Conservation (phyloP, 2,888 invertebrate species). For the Kuschelorhynchus macadamiae region DNA sequence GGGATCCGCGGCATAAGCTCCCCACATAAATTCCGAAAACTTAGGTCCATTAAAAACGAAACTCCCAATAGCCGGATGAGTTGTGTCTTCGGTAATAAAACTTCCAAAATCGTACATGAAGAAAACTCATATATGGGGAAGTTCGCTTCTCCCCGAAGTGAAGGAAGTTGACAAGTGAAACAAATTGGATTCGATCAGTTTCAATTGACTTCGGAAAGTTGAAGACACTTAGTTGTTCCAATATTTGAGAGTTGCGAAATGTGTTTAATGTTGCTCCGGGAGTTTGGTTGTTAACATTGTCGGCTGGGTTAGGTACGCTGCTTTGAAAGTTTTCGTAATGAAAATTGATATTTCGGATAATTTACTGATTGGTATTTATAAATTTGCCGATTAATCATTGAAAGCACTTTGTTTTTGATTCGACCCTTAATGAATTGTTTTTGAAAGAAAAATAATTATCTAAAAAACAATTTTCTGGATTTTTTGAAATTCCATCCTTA, state of each 20-base stretch:
- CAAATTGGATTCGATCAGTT: slow-evolving; percentile 45
- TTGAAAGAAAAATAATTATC: no score
- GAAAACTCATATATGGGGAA: slow-evolving; percentile 32
- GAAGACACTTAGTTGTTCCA: slow-evolving; percentile 37
- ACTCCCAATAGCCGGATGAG: slow-evolving; percentile 31
- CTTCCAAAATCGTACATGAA: slow-evolving; percentile 28
- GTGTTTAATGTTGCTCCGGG: slow-evolving; percentile 6
- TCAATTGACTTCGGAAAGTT: slow-evolving; percentile 39
- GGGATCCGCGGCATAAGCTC: no score
- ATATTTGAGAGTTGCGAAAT: slow-evolving; percentile 24
- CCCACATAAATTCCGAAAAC: slow-evolving; percentile 15
- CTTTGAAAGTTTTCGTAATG: neutral
- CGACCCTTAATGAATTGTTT: no score
- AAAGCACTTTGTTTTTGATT: no score
- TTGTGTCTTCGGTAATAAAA: slow-evolving; percentile 37
- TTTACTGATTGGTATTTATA: neutral
- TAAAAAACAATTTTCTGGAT: no score
- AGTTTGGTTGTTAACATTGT: neutral
- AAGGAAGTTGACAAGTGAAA: slow-evolving; percentile 39
- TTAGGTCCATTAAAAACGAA: slow-evolving; percentile 44
- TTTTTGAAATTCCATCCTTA: no score
- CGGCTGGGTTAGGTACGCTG: no score
- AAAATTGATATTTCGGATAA: neutral
- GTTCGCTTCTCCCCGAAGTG: slow-evolving; percentile 11
- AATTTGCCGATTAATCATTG: no score